Percentiles rank a stretch among this genome's conserved stretches.
phyloP scores from a whole-genome alignment of 1,140 invertebrate genomes.

The Limonius californicus region DNA sequence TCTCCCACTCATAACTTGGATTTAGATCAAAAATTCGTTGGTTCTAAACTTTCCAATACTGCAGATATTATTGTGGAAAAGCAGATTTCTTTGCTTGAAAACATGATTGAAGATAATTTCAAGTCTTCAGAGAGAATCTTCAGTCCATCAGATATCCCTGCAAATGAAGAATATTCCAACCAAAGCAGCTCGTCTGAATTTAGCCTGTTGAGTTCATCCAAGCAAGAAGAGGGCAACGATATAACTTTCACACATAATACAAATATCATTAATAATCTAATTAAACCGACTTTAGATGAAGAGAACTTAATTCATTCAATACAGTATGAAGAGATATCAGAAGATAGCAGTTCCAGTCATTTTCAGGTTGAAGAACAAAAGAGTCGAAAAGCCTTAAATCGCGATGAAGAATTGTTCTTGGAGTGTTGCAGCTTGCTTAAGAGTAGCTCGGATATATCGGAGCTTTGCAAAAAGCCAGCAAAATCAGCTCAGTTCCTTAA shows the following conservation, averaged over 20 bases:
- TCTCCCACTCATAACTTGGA: slow-evolving; percentile 19
- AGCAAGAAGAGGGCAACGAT: slow-evolving; percentile 27
- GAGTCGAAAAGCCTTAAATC: slow-evolving; percentile 48
- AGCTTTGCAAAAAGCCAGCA: slow-evolving; percentile 33
- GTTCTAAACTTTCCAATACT: slow-evolving; percentile 18
- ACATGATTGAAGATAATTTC: slow-evolving; percentile 40
- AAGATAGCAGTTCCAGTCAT: slow-evolving; percentile 37
- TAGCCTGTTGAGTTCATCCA: slow-evolving; percentile 23
- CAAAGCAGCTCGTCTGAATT: slow-evolving; percentile 19
- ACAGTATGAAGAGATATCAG: slow-evolving; percentile 44
- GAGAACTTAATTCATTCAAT: slow-evolving; percentile 38
- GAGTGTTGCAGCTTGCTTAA: slow-evolving; percentile 58
- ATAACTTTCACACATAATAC: slow-evolving; percentile 19
- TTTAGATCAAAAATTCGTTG: slow-evolving; percentile 18
- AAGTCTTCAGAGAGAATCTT: slow-evolving; percentile 35
- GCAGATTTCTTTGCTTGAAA: slow-evolving; percentile 43
- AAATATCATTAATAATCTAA: slow-evolving; percentile 17
- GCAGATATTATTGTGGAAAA: slow-evolving; percentile 39
- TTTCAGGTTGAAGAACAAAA: slow-evolving; percentile 39
- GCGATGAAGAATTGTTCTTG: slow-evolving; percentile 56
- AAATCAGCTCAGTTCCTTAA: slow-evolving; percentile 22
- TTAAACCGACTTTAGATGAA: slow-evolving; percentile 16
- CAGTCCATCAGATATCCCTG: slow-evolving; percentile 19
- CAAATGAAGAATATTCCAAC: slow-evolving; percentile 22
- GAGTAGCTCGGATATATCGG: slow-evolving; percentile 44